Conservation (phyloP, 2,113 vertebrate species). For the Pluvialis apricaria region DNA sequence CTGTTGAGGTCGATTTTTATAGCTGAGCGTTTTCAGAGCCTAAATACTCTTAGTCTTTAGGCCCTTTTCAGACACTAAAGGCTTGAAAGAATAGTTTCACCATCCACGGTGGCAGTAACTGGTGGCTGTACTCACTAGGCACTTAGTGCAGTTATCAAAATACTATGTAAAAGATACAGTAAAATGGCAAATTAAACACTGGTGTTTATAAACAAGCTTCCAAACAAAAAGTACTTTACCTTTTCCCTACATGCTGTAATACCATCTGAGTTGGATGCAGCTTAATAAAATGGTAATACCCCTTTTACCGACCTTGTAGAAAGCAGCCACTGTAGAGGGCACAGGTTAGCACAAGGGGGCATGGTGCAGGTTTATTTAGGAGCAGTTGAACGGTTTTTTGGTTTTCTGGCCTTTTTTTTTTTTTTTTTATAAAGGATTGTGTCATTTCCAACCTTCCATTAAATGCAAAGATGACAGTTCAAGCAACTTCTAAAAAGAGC, state of each 20-base stretch:
- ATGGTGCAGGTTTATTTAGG: neutral
- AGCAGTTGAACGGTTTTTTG: neutral
- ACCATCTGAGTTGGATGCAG: no score
- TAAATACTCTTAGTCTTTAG: no score
- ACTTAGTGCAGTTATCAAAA: neutral
- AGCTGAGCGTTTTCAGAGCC: neutral
- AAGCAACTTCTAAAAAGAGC: neutral
- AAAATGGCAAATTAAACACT: accelerated
- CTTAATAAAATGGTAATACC: neutral
- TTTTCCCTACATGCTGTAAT: accelerated
- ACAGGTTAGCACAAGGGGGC: neutral
- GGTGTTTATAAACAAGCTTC: neutral
- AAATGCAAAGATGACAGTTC: neutral
- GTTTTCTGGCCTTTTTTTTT: neutral
- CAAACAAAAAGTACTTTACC: neutral
- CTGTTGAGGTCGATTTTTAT: accelerated
- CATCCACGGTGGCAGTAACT: accelerated
- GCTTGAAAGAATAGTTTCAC: accelerated
- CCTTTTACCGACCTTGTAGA: neutral
- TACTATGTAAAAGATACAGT: neutral
- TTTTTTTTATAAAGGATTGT: neutral
- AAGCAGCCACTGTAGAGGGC: neutral
- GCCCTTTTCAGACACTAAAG: neutral
- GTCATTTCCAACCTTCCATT: neutral
- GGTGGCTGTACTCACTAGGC: neutral